These are phyloP conservation scores for Oryzaephilus surinamensis DNA, from an alignment of 1,140 invertebrate genomes.

Conservation along the genomic window DNA sequence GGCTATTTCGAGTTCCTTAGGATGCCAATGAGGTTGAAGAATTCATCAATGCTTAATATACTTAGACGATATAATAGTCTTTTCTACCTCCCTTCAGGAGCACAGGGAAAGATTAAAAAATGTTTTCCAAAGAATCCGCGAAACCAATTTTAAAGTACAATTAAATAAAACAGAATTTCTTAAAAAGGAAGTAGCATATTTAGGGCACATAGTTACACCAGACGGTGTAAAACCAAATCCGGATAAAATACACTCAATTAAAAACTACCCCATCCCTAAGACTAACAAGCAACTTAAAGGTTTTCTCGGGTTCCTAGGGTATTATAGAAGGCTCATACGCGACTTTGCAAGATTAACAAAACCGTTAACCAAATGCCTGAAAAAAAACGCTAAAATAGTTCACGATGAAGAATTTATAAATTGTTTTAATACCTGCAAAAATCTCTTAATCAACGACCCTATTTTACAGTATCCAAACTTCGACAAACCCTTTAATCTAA, in stretches of 20 bases:
- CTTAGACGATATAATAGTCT: too few species aligned
- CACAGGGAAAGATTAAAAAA: too few species aligned
- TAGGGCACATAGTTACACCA: slow-evolving; percentile 23
- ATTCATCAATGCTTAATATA: too few species aligned
- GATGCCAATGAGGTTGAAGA: slow-evolving; percentile 2
- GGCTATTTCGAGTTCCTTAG: slow-evolving; percentile 1
- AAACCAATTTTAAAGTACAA: too few species aligned
- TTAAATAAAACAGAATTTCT: slow-evolving; percentile 26
- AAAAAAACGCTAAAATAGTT: not conserved
- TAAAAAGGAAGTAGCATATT: slow-evolving; percentile 16
- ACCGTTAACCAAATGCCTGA: slow-evolving; percentile 1
- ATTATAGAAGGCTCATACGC: slow-evolving; percentile 25
- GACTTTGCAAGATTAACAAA: slow-evolving; percentile 5
- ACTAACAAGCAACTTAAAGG: too few species aligned
- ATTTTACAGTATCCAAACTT: slow-evolving; percentile 31
- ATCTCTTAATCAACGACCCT: slow-evolving; percentile 30
- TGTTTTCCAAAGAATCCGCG: too few species aligned
- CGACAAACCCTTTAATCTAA: slow-evolving; percentile 25
- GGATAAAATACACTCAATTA: too few species aligned
- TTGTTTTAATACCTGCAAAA: slow-evolving; percentile 32
- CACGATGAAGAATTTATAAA: slow-evolving; percentile 5
- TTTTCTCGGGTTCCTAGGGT: slow-evolving; percentile 7
- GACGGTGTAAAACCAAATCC: slow-evolving; percentile 35
- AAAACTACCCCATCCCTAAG: too few species aligned
- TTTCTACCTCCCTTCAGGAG: too few species aligned